These are phyloP conservation scores for Limnephilus rhombicus DNA, from an alignment of 2,888 invertebrate genomes.

Conservation along the genomic window DNA sequence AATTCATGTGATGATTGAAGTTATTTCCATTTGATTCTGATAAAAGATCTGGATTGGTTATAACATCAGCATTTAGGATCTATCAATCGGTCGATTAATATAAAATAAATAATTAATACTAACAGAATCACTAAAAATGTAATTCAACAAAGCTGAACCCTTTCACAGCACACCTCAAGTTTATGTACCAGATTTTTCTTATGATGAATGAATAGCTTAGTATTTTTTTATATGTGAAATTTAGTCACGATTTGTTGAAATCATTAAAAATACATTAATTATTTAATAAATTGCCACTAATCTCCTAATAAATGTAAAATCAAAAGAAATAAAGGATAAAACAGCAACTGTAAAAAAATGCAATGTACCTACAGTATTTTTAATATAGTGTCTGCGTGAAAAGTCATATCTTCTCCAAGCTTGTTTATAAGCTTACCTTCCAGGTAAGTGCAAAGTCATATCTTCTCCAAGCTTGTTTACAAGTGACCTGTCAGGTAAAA, in stretches of 20 bases:
- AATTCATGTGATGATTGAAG: not conserved
- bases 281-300: no score
- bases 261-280: no score
- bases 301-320: no score
- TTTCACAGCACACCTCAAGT: not conserved
- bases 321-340: no score
- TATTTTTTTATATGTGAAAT: not conserved
- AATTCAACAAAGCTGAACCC: not conserved
- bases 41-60: not conserved
- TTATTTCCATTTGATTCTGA: constrained; percentile 1
- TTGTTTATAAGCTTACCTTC: no score
- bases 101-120: not conserved
- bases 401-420: no score
- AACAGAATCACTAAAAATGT: not conserved
- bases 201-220: not conserved
- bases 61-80: not conserved
- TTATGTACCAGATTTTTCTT: not conserved
- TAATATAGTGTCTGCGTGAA: no score
- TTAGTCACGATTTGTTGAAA: not conserved
- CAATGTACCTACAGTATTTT: no score
- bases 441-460: no score
- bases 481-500: no score
- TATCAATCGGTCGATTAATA: not conserved
- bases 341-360: no score
- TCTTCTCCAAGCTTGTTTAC: no score